Conservation (phyloP, 2,797 vertebrate genomes). For the Mallotus villosus region DNA sequence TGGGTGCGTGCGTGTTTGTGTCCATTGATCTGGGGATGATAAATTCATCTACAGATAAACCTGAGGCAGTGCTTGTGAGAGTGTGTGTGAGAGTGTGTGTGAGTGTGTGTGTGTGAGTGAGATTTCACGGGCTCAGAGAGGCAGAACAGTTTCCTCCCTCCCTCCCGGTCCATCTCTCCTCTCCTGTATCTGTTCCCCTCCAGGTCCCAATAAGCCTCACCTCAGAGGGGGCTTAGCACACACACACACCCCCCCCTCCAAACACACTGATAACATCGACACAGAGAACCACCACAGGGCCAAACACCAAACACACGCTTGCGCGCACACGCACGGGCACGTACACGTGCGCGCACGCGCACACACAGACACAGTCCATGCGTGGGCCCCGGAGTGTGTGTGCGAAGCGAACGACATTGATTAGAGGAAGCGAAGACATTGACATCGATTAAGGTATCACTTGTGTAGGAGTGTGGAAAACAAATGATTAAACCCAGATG, state of each 20-base stretch:
- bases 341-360: too few species aligned
- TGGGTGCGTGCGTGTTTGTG: slow-evolving; percentile 10
- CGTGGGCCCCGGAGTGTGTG: slow-evolving; percentile 38
- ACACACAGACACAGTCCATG: slow-evolving; percentile 11
- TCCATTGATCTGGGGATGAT: too few species aligned
- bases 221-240: slow-evolving; percentile 73
- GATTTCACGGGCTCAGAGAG: slow-evolving; percentile 40
- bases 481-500: slow-evolving; percentile 51
- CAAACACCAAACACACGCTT: slow-evolving; percentile 62
- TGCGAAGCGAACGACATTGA: slow-evolving; percentile 54
- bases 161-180: background rate
- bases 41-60: too few species aligned
- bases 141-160: slow-evolving; percentile 37
- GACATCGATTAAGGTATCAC: slow-evolving; percentile 53
- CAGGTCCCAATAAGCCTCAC: slow-evolving; percentile 70
- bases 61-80: too few species aligned
- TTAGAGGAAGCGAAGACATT: slow-evolving; percentile 44
- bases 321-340: background rate
- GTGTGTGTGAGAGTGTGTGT: background rate
- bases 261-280: slow-evolving; percentile 72
- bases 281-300: slow-evolving; percentile 72
- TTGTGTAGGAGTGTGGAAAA: slow-evolving; percentile 48
- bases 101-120: background rate
- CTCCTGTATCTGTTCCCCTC: slow-evolving; percentile 19
- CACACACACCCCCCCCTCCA: slow-evolving; percentile 62